Percentiles rank a stretch among this genome's conserved stretches.
Conservation (phyloP, 2,888 invertebrate species). For the Pycnomerus fuliginosus region DNA sequence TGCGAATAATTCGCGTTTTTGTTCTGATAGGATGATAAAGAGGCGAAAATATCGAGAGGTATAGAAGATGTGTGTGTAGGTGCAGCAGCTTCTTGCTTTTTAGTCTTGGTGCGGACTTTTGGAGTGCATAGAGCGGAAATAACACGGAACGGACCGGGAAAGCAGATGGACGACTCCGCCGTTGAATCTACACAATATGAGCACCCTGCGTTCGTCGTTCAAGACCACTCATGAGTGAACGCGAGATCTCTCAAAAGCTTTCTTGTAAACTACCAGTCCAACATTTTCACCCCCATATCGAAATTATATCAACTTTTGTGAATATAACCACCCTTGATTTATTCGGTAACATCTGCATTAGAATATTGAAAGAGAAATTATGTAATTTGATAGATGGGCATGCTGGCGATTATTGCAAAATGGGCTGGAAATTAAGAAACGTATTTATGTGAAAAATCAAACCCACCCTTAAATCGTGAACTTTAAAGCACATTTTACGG, state of each 20-base stretch:
- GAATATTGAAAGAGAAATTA: conserved; percentile 20
- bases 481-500: too few species aligned
- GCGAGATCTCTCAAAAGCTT: conserved; percentile 41
- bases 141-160: conserved; percentile 36
- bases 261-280: conserved; percentile 30
- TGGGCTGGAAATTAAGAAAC: conserved; percentile 36
- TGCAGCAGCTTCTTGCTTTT: conserved; percentile 40
- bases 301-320: too few species aligned
- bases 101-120: conserved; percentile 41
- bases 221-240: conserved; percentile 42
- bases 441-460: conserved; percentile 33
- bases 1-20: conserved; percentile 26
- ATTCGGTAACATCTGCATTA: too few species aligned
- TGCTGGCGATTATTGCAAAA: conserved; percentile 32
- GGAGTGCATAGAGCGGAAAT: conserved; percentile 40
- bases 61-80: conserved; percentile 23
- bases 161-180: conserved; percentile 40
- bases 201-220: conserved; percentile 40
- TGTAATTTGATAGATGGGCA: conserved; percentile 40
- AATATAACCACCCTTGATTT: too few species aligned
- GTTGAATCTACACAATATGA: conserved; percentile 38
- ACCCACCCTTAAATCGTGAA: conserved; percentile 24
- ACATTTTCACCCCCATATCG: conserved; percentile 10
- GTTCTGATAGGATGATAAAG: conserved; percentile 24
- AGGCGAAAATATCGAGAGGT: conserved; percentile 13